Conservation (phyloP, 1,140 invertebrate genomes). For the Drosophila bocqueti region DNA sequence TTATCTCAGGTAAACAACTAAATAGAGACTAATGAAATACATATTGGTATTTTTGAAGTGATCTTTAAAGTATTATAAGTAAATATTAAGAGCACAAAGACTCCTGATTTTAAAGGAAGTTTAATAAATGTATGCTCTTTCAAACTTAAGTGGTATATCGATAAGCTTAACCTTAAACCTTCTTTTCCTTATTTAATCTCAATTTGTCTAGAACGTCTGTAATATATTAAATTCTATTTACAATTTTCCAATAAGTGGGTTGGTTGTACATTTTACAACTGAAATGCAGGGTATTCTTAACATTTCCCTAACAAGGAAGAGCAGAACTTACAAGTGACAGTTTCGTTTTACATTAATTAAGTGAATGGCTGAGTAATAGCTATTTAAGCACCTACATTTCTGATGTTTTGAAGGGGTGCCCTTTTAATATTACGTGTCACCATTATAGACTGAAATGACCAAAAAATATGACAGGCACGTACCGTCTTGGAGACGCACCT, state of each 20-base stretch:
- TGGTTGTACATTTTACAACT: no score
- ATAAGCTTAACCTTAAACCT: neutral
- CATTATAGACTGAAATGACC: neutral
- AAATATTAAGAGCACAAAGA: no score
- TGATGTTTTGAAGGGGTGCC: conserved; percentile 1
- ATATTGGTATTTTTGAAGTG: neutral
- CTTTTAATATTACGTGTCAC: conserved; percentile 16
- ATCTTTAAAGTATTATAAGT: neutral
- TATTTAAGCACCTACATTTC: conserved; percentile 3
- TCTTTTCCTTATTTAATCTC: neutral
- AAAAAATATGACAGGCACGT: conserved; percentile 18
- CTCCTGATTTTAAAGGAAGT: neutral
- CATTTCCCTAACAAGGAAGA: neutral
- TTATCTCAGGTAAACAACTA: neutral
- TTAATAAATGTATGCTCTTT: neutral
- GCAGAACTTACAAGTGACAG: neutral
- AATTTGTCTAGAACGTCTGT: neutral
- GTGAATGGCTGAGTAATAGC: conserved; percentile 7
- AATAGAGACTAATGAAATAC: neutral
- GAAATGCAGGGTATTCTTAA: neutral
- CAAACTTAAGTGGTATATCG: no score
- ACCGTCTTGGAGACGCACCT: neutral
- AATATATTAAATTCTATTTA: neutral
- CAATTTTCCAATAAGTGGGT: neutral
- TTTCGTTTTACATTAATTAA: conserved; percentile 5